Evolutionary conservation across 2,113 vertebrate species (phyloP), one percentile per base, ranked within the genome.

Genomic region (Chloebia gouldiae): DNA sequence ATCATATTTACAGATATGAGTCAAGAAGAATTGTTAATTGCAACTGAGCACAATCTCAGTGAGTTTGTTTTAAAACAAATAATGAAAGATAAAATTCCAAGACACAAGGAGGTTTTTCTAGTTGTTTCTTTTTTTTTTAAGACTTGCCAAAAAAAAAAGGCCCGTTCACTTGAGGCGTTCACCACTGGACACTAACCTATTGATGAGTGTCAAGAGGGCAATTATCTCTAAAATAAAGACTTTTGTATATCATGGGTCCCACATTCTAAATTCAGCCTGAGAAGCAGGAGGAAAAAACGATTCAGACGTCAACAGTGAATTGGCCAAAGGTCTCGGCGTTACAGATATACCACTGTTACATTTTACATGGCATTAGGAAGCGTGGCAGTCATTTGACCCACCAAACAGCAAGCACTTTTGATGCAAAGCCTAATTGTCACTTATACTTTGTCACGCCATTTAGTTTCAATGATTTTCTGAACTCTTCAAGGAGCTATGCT

Each of bases 341-440:
- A 97, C 97, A 97, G 94, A 97, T 88, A 86, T 27, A 83, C 94
- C 90, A 96, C 95, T 96, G 97, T 97, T 97, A 93, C 44, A 93
- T 94, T 96, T 96, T 94, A 79, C 88, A 95, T 24, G 73, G 90
- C 93, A 80, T 95, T 95, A 92, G 93, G 94, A 97, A 97, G 93
- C 91, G 61, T 97, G 96, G 95, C 93, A 97, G 93, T 97, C 97
- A 97, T 96, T 97, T 97, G 97, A 97, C 97, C 97, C 95, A 95
- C 88, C 85, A 92, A 96, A 94, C 93, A 97, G 92, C 93, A 78
- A 97, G 95, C 84, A 95, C 94, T 97, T 97, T 96, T 98, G 92
- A 97, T 97, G 88, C 93, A 96, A 94, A 92, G 90, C 86, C 86
- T 97, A 97, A 97, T 93, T 97, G 94, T 96, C 93, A 94, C 96